Conservation (phyloP, 2,888 invertebrate species). For the Nephrotoma flavescens region DNA sequence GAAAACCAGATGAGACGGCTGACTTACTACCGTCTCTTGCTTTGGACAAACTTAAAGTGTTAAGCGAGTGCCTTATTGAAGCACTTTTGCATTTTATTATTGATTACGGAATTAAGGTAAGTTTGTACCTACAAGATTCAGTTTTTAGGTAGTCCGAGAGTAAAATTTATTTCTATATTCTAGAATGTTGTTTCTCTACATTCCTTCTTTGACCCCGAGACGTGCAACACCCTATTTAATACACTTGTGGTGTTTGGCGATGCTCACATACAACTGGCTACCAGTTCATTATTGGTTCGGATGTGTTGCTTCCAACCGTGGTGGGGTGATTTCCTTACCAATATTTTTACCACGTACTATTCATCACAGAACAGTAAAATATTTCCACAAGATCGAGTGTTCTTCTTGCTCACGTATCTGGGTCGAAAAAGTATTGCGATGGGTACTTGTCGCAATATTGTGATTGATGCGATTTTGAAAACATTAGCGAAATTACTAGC, state of each 20-base stretch:
- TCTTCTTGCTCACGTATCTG: conserved; percentile 73
- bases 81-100: conserved; percentile 59
- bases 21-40: conserved; percentile 45
- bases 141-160: neutral
- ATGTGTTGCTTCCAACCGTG: conserved; percentile 57
- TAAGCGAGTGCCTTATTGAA: conserved; percentile 70
- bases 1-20: conserved; percentile 22
- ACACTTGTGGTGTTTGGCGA: conserved; percentile 64
- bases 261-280: conserved; percentile 62
- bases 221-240: conserved; percentile 51
- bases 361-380: conserved; percentile 62
- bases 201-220: conserved; percentile 28
- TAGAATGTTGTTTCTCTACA: conserved; percentile 28
- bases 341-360: conserved; percentile 63
- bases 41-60: conserved; percentile 68
- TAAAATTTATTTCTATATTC: conserved; percentile 7
- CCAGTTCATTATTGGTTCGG: conserved; percentile 63
- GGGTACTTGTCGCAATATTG: conserved; percentile 41
- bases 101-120: conserved; percentile 36
- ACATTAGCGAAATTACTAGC: conserved; percentile 43
- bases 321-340: conserved; percentile 86
- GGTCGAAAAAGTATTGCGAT: conserved; percentile 61
- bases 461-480: conserved; percentile 46
- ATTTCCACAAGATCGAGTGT: conserved; percentile 78
- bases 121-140: neutral